Conservation (phyloP, 2,113 vertebrate genomes). For the Salminus brasiliensis region DNA sequence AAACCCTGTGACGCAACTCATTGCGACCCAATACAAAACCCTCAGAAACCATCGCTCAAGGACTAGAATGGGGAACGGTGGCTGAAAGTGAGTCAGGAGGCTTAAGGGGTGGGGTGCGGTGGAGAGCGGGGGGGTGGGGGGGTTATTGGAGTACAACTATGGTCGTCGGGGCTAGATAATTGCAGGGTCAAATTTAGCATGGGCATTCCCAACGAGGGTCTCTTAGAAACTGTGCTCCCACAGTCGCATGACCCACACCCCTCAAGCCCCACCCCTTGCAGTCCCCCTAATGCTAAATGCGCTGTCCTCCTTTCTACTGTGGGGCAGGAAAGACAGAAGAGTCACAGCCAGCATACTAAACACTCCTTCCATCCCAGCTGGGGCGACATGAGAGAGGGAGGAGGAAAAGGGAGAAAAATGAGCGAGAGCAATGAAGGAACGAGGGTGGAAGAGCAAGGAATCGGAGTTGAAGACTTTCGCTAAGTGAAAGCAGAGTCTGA, state of each 20-base stretch:
- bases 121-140: not conserved
- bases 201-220: constrained; percentile 56
- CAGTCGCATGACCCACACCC: constrained; percentile 39
- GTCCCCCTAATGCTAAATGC: constrained; percentile 21
- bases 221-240: constrained; percentile 55
- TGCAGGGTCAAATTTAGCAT: constrained; percentile 53
- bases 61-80: constrained; percentile 8
- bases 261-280: not conserved
- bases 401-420: constrained; percentile 19
- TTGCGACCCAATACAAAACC: constrained; percentile 2
- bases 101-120: no score
- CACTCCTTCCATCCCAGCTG: constrained; percentile 55
- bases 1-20: constrained; percentile 1
- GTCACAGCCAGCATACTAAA: constrained; percentile 62
- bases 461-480: not conserved
- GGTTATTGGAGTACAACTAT: not conserved
- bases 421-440: constrained; percentile 13
- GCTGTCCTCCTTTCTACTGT: constrained; percentile 53
- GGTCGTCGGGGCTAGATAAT: constrained; percentile 23
- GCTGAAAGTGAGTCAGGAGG: not conserved
- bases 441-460: constrained; percentile 11
- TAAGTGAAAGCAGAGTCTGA: not conserved
- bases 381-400: constrained; percentile 43
- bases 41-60: not conserved
- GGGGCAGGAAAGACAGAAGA: constrained; percentile 55